A percentile compares a stretch with the other conserved stretches of the same genome.
phyloP scores from a whole-genome alignment of 2,888 invertebrate species.

The Balanococcus diminutus region DNA sequence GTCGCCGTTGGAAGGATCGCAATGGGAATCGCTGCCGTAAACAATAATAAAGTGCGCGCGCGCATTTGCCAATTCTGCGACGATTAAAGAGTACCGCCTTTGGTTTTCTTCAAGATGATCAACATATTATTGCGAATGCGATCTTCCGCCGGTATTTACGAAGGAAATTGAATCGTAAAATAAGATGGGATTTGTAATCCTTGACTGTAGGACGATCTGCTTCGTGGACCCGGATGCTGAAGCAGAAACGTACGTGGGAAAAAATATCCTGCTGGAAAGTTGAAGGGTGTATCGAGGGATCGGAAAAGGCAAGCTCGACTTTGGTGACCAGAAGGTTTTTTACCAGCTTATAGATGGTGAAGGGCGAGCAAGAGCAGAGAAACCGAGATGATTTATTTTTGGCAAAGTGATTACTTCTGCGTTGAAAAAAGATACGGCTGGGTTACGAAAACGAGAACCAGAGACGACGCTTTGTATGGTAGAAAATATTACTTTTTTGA shows the following conservation, averaged over 20 bases:
- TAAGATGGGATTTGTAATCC: not conserved
- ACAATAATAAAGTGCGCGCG: constrained; percentile 24
- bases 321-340: not conserved
- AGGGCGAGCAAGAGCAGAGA: not conserved
- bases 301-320: not conserved
- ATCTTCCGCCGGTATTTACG: not conserved
- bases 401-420: not conserved
- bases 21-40: not conserved
- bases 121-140: constrained; percentile 29
- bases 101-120: constrained; percentile 4
- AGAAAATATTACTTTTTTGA: too few relatives aligned
- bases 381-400: not conserved
- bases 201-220: not conserved
- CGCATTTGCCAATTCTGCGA: not conserved
- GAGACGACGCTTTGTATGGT: too few relatives aligned
- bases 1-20: too few relatives aligned
- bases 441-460: not conserved
- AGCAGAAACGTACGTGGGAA: not conserved
- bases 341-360: not conserved
- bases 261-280: not conserved
- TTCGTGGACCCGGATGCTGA: too few relatives aligned
- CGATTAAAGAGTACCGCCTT: constrained; percentile 36
- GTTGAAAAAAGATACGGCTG: not conserved
- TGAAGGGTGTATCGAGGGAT: not conserved
- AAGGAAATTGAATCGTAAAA: not conserved